phyloP scores from a whole-genome alignment of 2,888 invertebrate genomes.

The Pomacea canaliculata region DNA sequence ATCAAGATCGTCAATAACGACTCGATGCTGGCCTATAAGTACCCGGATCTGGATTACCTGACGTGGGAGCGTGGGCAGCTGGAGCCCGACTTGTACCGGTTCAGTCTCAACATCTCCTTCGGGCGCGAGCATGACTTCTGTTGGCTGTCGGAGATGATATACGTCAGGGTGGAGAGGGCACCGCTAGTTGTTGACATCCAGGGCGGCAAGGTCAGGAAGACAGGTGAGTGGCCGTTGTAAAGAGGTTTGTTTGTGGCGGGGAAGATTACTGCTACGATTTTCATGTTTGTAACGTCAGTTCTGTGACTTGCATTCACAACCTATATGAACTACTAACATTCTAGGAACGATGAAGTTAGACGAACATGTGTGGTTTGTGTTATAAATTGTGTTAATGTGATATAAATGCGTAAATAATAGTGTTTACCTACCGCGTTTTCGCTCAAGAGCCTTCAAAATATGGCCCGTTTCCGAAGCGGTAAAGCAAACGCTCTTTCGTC shows the following conservation, averaged over 20 bases:
- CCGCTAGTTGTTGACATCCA: background rate
- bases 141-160: background rate
- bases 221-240: background rate
- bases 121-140: background rate
- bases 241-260: background rate
- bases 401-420: too few species aligned
- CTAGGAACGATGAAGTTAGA: too few species aligned
- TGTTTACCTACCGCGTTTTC: too few species aligned
- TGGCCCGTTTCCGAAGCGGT: too few species aligned
- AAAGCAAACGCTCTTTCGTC: too few species aligned
- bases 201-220: background rate
- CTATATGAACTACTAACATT: too few species aligned
- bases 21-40: too few species aligned
- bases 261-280: background rate
- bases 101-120: conserved; percentile 6
- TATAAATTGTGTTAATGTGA: too few species aligned
- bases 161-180: background rate
- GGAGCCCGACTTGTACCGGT: background rate
- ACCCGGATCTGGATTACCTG: background rate
- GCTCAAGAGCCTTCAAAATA: too few species aligned
- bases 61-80: background rate
- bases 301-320: too few species aligned
- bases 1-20: background rate
- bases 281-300: background rate
- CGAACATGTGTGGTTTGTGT: too few species aligned